Conservation (phyloP, 2,113 vertebrate genomes). For the Symphodus melops region DNA sequence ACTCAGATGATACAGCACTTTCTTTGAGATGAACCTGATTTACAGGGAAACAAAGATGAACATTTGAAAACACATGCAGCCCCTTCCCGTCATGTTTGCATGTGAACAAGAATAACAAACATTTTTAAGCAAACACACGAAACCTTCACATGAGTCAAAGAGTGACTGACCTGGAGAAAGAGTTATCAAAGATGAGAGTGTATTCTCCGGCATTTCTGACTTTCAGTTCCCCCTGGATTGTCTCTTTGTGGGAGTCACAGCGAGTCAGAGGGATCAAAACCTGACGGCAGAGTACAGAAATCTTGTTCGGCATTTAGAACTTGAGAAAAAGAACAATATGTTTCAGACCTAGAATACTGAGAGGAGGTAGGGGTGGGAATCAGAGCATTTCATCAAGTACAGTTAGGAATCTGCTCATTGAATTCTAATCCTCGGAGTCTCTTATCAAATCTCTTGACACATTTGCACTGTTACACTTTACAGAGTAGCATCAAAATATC, state of each 20-base stretch:
- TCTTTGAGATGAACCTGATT: constrained; percentile 96
- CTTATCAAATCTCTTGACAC: too few species aligned
- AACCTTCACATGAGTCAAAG: neutral
- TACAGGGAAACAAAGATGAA: neutral
- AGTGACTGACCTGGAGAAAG: constrained; percentile 91
- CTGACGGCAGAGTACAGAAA: constrained; percentile 72
- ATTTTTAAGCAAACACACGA: neutral
- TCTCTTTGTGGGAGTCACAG: constrained; percentile 94
- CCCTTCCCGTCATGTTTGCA: neutral
- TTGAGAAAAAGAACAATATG: neutral
- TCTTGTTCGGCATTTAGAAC: neutral
- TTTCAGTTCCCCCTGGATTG: constrained; percentile 92
- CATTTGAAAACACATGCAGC: neutral
- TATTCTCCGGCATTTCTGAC: constrained; percentile 90
- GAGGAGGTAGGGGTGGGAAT: too few species aligned
- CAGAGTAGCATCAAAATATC: too few species aligned
- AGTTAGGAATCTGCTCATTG: too few species aligned
- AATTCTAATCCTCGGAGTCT: too few species aligned
- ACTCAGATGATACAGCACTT: constrained; percentile 90
- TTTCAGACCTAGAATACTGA: too few species aligned
- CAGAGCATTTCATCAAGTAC: too few species aligned
- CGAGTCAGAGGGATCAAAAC: constrained; percentile 95
- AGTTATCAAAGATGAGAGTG: constrained; percentile 95
- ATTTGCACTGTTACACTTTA: too few species aligned
- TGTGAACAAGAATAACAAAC: neutral